Evolutionary conservation across 1,140 invertebrate species (phyloP).

Genomic region (Panagrolaimus sp.): DNA sequence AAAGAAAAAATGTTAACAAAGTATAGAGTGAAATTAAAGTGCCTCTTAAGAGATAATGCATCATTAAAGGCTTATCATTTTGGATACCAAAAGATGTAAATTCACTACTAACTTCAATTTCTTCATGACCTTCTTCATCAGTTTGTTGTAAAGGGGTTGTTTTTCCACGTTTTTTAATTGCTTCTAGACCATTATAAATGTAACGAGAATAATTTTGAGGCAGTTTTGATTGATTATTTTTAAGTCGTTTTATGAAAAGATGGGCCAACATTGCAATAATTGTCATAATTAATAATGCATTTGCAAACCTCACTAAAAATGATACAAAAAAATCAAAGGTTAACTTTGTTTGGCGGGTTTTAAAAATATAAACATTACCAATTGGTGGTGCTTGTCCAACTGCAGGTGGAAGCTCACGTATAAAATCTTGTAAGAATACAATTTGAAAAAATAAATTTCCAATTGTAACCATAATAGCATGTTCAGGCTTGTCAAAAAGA

Average conservation of each 20-base stretch:
- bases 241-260: conserved; percentile 10
- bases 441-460: conserved; percentile 39
- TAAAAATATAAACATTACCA: conserved; percentile 14
- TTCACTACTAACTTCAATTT: background rate
- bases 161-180: background rate
- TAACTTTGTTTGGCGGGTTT: too few species aligned
- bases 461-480: conserved; percentile 31
- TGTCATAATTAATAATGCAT: conserved; percentile 20
- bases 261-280: conserved; percentile 25
- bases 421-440: conserved; percentile 33
- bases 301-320: conserved; percentile 17
- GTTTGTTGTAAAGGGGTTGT: background rate
- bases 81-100: too few species aligned
- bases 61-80: too few species aligned
- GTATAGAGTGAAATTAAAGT: too few species aligned
- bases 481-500: conserved; percentile 26
- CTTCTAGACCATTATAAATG: background rate
- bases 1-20: too few species aligned
- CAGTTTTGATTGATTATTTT: background rate
- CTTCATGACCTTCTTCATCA: background rate
- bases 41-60: too few species aligned
- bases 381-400: conserved; percentile 34
- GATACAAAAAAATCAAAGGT: background rate
- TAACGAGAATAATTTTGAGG: background rate
- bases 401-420: conserved; percentile 30